Evolutionary conservation across 2,888 invertebrate genomes (phyloP).

Genomic region (Agonopterix alstromeriana): DNA sequence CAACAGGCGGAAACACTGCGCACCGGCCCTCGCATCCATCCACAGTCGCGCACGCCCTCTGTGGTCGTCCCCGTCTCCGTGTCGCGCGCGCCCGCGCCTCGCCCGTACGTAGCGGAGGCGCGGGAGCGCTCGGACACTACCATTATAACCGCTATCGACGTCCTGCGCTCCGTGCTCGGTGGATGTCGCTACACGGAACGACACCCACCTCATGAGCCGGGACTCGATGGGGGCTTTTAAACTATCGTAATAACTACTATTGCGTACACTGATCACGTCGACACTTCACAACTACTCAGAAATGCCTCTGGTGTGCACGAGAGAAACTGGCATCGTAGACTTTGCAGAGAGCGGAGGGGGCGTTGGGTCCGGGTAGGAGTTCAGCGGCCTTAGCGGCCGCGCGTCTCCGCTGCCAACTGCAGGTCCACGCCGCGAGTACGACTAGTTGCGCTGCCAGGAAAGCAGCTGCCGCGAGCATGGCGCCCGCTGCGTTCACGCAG

Average conservation of each 20-base stretch:
- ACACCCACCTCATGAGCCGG: slow-evolving; percentile 42
- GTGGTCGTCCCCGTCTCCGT: slow-evolving; percentile 71
- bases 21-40: slow-evolving; percentile 53
- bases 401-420: slow-evolving; percentile 89
- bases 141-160: slow-evolving; percentile 65
- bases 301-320: slow-evolving; percentile 80
- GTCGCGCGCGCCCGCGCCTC: slow-evolving; percentile 44
- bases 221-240: slow-evolving; percentile 66
- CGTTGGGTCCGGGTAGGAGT: slow-evolving; percentile 79
- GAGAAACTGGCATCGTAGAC: slow-evolving; percentile 91
- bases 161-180: slow-evolving; percentile 47
- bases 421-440: slow-evolving; percentile 92
- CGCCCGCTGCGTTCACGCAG: slow-evolving; percentile 87
- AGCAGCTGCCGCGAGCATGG: slow-evolving; percentile 89
- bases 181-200: slow-evolving; percentile 34
- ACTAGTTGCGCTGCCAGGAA: slow-evolving; percentile 92
- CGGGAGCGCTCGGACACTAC: slow-evolving; percentile 57
- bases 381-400: slow-evolving; percentile 81
- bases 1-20: slow-evolving; percentile 33
- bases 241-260: slow-evolving; percentile 71
- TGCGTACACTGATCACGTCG: slow-evolving; percentile 67
- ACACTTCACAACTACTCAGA: slow-evolving; percentile 54
- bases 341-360: slow-evolving; percentile 83
- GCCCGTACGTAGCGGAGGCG: slow-evolving; percentile 44
- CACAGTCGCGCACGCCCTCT: slow-evolving; percentile 56